Base-by-base conservation (phyloP, 2,113 vertebrate genomes). In the Sitta europaea region DNA sequence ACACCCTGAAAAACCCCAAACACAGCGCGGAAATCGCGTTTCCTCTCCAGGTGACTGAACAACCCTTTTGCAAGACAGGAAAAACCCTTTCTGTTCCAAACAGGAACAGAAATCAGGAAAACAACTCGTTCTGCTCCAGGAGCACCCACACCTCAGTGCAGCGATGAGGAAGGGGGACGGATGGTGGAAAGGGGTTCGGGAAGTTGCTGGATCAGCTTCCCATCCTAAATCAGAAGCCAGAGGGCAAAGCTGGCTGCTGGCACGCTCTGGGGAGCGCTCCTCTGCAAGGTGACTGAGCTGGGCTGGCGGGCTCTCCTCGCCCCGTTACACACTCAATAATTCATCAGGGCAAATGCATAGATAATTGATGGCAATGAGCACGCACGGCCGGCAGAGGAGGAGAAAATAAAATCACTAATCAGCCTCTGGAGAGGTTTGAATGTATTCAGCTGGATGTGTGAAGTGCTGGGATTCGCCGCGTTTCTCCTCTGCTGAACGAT, bases 11-110 rank as follows among this genome's bases (percentile, higher is more conserved):
- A 88, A 85, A 84, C 31, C 83, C 90, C 88, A 96, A 95, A 88
- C 87, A 48, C 22, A 1, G 31, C 47, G 6, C 42, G 96, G 96
- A 97, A 97, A 96, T 86, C 2, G 6, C 5, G 40, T 61, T 96
- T 97, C 95, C 92, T 94, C 73, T 94, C 95, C 78, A 90, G 65
- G 67, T 88, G 88, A 84, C 89, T 90, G 53, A 95, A 6, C n/a
- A 79, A 90, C 89, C 77, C 71, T 88, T 78, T 75, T 50, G 92
- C 88, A 95, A 92, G 76, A 76, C 40, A 48, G 47, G 47, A 31
- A 53, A 33, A 75, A 43, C 51, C 45, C 74, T 55, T 71, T 11
- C 11, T 27, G 51, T 67, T 93, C n/a, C n/a, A n/a, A n/a, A n/a
- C n/a, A n/a, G n/a, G n/a, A n/a, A n/a, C n/a, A n/a, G n/a, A n/a